Percentiles rank a stretch among this genome's conserved stretches.
These are phyloP conservation scores for Cremastinae sp. DNA, from an alignment of 2,888 invertebrate genomes.

Conservation along the genomic window DNA sequence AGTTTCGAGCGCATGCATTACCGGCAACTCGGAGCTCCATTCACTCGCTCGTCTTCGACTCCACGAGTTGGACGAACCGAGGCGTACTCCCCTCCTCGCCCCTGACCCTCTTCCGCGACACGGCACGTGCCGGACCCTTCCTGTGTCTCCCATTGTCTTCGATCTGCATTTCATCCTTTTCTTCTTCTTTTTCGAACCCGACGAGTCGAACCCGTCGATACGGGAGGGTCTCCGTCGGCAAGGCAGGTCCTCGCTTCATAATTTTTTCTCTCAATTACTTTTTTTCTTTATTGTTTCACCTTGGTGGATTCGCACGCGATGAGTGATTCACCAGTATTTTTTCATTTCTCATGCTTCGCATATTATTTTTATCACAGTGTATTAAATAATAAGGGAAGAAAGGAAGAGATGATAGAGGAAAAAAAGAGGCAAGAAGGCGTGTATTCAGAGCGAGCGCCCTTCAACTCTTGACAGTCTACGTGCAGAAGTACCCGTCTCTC, in stretches of 20 bases:
- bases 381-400: no score
- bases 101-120: constrained; percentile 4
- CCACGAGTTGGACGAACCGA: constrained; percentile 66
- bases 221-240: no score
- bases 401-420: constrained; percentile 9
- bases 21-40: constrained; percentile 61
- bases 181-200: background rate
- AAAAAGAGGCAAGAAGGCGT: constrained; percentile 22
- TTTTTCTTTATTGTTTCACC: background rate
- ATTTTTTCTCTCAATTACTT: background rate
- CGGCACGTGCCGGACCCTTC: constrained; percentile 44
- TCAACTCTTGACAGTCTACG: constrained; percentile 9
- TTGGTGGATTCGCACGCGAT: background rate
- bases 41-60: constrained; percentile 74
- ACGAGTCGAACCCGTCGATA: background rate
- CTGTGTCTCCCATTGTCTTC: constrained; percentile 19
- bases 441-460: constrained; percentile 20
- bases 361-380: no score
- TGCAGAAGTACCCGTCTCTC: background rate
- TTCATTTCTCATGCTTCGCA: no score
- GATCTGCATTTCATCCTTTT: background rate
- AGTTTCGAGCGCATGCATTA: constrained; percentile 47
- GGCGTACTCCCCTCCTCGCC: constrained; percentile 9
- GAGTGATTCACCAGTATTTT: constrained; percentile 50
- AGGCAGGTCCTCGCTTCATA: no score